A percentile compares a stretch with the other conserved stretches of the same genome.
Conservation (phyloP, 2,797 vertebrate species). For the Scomberomorus guttatus region DNA sequence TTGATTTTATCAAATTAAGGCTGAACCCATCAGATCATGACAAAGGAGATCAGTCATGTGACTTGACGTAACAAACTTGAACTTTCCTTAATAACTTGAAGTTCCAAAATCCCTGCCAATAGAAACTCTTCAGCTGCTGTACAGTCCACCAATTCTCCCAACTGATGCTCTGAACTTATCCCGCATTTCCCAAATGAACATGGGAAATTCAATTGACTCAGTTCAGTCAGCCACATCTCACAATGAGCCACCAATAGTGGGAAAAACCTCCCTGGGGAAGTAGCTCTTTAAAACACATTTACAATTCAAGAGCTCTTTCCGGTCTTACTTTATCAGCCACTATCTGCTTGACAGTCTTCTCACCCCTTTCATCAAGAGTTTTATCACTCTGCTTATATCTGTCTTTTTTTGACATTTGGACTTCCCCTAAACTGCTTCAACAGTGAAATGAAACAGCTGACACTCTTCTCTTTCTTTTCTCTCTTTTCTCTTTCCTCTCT, state of each 20-base stretch:
- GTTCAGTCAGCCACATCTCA: accelerated
- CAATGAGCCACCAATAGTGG: neutral
- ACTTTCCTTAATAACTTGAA: too few species aligned
- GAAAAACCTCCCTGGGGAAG: neutral
- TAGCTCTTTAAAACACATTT: neutral
- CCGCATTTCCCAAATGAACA: neutral
- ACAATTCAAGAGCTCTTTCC: neutral
- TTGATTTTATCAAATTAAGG: too few species aligned
- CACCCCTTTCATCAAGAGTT: neutral
- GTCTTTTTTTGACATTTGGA: slow-evolving; percentile 44
- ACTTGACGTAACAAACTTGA: too few species aligned
- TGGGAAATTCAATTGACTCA: neutral
- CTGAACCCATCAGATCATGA: too few species aligned
- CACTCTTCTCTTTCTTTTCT: slow-evolving; percentile 7
- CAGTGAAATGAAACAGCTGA: slow-evolving; percentile 32
- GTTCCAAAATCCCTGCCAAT: too few species aligned
- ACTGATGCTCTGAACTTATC: neutral
- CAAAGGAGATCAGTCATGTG: too few species aligned
- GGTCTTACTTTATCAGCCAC: neutral
- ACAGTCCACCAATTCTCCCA: neutral
- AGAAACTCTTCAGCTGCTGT: neutral
- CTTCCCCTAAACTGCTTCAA: slow-evolving; percentile 40
- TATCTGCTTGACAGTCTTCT: neutral
- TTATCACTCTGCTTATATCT: neutral
- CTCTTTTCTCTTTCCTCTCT: slow-evolving; percentile 12